Conservation (phyloP, 2,888 invertebrate genomes). For the Macaria notata region DNA sequence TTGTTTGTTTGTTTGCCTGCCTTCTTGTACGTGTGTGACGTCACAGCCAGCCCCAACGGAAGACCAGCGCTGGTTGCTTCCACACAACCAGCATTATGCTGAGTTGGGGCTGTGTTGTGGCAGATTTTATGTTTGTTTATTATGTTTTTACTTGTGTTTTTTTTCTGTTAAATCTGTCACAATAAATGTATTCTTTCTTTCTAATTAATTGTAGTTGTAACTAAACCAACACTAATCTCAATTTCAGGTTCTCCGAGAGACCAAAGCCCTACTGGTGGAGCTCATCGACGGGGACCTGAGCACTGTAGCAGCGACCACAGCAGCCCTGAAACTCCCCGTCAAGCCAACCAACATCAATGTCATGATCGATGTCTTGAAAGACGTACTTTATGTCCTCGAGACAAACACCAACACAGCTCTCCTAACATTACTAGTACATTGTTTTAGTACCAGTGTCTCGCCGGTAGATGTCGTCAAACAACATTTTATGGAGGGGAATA, state of each 20-base stretch:
- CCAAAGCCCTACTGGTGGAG: conserved; percentile 71
- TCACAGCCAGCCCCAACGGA: no score
- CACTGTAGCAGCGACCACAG: conserved; percentile 66
- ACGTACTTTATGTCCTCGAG: conserved; percentile 84
- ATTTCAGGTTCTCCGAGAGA: conserved; percentile 78
- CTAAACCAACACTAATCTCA: not conserved
- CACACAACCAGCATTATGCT: no score
- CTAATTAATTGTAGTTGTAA: no score
- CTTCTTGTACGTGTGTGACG: no score
- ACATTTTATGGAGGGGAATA: conserved; percentile 48
- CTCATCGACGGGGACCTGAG: conserved; percentile 67
- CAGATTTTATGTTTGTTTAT: no score
- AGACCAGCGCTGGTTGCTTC: no score
- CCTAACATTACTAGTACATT: conserved; percentile 77
- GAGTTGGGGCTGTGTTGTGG: no score
- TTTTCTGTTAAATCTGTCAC: no score
- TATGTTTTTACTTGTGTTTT: no score
- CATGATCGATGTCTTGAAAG: conserved; percentile 82
- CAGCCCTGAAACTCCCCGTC: conserved; percentile 63
- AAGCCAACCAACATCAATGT: conserved; percentile 77
- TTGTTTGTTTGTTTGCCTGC: no score
- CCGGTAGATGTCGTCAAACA: conserved; percentile 56
- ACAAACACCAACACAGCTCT: conserved; percentile 85
- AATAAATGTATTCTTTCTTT: no score
- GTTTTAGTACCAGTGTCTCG: conserved; percentile 57